phyloP scores from a whole-genome alignment of 2,797 vertebrate genomes.

The Acridotheres tristis region DNA sequence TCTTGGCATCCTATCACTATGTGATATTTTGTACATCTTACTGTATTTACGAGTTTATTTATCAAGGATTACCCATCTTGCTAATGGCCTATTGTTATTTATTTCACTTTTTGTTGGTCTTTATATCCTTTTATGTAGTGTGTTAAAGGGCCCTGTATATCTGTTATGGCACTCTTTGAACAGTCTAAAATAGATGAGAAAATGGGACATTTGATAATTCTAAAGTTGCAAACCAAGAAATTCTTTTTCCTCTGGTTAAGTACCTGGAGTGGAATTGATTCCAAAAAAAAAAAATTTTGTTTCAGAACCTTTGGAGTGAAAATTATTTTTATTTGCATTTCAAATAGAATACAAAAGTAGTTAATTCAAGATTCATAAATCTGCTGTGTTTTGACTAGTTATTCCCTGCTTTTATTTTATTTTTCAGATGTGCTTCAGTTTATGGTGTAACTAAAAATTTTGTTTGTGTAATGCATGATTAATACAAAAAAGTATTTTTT shows the following conservation, averaged over 20 bases:
- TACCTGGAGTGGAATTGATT: constrained; percentile 74
- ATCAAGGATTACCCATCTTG: constrained; percentile 87
- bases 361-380: constrained; percentile 81
- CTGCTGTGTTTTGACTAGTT: constrained; percentile 82
- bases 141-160: constrained; percentile 81
- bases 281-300: constrained; percentile 69
- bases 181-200: constrained; percentile 80
- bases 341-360: constrained; percentile 76
- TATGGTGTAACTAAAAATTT: constrained; percentile 89
- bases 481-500: constrained; percentile 99
- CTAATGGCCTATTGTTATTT: constrained; percentile 89
- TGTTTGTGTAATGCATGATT: constrained; percentile 99
- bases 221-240: constrained; percentile 71
- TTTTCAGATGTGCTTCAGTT: constrained; percentile 84
- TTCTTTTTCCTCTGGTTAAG: constrained; percentile 60
- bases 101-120: constrained; percentile 89
- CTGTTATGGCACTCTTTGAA: constrained; percentile 80
- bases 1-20: constrained; percentile 92
- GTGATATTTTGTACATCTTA: constrained; percentile 95
- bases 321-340: constrained; percentile 78
- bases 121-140: constrained; percentile 85
- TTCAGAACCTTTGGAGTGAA: constrained; percentile 78
- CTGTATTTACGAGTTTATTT: constrained; percentile 92
- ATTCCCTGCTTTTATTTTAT: constrained; percentile 76
- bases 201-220: constrained; percentile 77